phyloP scores from a whole-genome alignment of 2,888 invertebrate genomes.

The Agrotis clavis region DNA sequence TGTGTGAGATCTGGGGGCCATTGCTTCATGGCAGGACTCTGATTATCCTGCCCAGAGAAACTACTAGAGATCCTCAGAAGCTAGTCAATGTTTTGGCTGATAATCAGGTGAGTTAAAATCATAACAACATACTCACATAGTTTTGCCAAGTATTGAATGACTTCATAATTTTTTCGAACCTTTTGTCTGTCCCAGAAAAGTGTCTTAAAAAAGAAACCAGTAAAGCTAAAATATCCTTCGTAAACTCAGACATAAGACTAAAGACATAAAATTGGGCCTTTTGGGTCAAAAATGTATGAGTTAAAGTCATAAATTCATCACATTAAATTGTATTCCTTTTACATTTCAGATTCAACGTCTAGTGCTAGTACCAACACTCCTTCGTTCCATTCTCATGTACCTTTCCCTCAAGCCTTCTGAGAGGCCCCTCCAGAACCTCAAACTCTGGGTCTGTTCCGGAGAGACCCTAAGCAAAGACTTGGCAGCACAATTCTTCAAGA shows the following conservation, averaged over 20 bases:
- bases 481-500: constrained; percentile 94
- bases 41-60: constrained; percentile 93
- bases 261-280: too few relatives aligned
- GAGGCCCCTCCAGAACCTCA: constrained; percentile 91
- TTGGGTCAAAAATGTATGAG: too few relatives aligned
- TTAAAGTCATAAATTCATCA: background rate
- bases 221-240: too few relatives aligned
- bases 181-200: too few relatives aligned
- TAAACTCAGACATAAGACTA: too few relatives aligned
- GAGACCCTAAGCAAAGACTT: constrained; percentile 94
- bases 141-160: too few relatives aligned
- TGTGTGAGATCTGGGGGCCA: constrained; percentile 97
- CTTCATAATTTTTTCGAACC: too few relatives aligned
- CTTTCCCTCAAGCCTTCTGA: constrained; percentile 91
- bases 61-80: constrained; percentile 95
- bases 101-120: constrained; percentile 90
- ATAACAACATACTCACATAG: too few relatives aligned
- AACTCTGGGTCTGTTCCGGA: constrained; percentile 97
- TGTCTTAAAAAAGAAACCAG: too few relatives aligned
- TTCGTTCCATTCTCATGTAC: constrained; percentile 95
- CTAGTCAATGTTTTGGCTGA: constrained; percentile 93
- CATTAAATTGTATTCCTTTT: constrained; percentile 1
- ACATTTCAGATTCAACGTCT: constrained; percentile 93
- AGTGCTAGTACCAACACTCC: constrained; percentile 96
- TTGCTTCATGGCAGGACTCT: constrained; percentile 93